Evolutionary conservation across 2,888 invertebrate genomes (phyloP).

Genomic region (Ophraella communa): DNA sequence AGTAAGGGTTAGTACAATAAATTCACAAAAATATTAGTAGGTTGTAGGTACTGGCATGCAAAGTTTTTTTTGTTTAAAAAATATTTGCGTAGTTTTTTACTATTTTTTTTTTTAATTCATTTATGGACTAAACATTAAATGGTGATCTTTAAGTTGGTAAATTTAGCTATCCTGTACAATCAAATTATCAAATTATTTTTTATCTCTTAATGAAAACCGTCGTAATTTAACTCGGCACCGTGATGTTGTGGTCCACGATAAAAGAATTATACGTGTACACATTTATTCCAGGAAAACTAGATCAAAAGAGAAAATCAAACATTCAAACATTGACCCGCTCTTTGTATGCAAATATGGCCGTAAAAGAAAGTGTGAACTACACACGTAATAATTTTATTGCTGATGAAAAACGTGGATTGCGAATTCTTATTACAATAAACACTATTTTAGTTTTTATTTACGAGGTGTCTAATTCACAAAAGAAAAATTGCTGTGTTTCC

Average conservation of each 20-base stretch:
- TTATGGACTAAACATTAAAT: no score
- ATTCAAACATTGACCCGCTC: constrained; percentile 5
- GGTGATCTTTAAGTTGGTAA: no score
- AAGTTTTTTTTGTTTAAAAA: no score
- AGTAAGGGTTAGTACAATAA: no score
- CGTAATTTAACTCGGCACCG: not conserved
- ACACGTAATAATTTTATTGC: constrained; percentile 11
- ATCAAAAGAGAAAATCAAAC: not conserved
- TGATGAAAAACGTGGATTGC: constrained; percentile 5
- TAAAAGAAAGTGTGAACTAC: constrained; percentile 9
- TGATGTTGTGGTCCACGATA: not conserved
- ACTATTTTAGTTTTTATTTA: constrained; percentile 2
- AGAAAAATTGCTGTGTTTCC: not conserved
- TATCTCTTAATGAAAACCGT: not conserved
- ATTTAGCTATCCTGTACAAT: no score
- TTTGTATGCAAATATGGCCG: constrained; percentile 6
- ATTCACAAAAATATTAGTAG: no score
- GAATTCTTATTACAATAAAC: not conserved
- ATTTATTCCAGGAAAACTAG: not conserved
- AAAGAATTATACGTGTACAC: not conserved
- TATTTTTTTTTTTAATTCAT: no score
- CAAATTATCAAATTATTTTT: no score
- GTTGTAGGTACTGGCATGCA: no score
- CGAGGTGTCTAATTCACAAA: not conserved
- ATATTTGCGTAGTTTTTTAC: no score